phyloP scores from a whole-genome alignment of 1,140 invertebrate genomes.

The Colletes gigas region DNA sequence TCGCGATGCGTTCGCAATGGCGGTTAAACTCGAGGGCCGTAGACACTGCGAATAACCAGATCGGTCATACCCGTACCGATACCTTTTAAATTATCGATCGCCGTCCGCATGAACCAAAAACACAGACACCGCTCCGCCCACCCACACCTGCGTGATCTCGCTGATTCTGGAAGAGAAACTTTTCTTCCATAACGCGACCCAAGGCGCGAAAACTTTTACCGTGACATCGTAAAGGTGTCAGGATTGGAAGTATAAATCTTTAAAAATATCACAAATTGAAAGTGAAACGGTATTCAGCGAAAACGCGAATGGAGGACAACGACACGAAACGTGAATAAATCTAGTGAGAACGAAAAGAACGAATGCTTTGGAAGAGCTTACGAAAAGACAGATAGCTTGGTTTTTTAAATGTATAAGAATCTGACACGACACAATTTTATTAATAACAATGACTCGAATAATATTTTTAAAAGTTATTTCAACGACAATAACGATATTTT shows the following conservation, averaged over 20 bases:
- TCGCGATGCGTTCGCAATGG: neutral
- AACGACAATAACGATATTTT: too few species aligned
- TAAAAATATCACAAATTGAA: neutral
- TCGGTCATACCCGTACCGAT: conserved; percentile 38
- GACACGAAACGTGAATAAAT: too few species aligned
- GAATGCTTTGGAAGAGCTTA: too few species aligned
- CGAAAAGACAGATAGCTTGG: too few species aligned
- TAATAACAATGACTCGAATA: too few species aligned
- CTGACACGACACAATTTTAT: too few species aligned
- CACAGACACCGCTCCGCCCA: neutral
- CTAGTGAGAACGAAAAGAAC: too few species aligned
- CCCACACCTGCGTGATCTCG: conserved; percentile 21
- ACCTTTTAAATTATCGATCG: conserved; percentile 51
- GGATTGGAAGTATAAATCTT: neutral
- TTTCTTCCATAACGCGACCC: conserved; percentile 5
- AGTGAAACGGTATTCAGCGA: neutral
- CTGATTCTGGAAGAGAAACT: conserved; percentile 34
- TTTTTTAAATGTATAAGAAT: too few species aligned
- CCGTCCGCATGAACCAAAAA: conserved; percentile 33
- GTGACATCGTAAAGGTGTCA: neutral
- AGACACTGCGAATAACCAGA: neutral
- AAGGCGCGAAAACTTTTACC: neutral
- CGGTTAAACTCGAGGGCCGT: neutral
- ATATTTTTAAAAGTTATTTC: too few species aligned
- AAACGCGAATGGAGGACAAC: neutral